These are phyloP conservation scores for Helleia helle DNA, from an alignment of 2,888 invertebrate species.

Conservation along the genomic window DNA sequence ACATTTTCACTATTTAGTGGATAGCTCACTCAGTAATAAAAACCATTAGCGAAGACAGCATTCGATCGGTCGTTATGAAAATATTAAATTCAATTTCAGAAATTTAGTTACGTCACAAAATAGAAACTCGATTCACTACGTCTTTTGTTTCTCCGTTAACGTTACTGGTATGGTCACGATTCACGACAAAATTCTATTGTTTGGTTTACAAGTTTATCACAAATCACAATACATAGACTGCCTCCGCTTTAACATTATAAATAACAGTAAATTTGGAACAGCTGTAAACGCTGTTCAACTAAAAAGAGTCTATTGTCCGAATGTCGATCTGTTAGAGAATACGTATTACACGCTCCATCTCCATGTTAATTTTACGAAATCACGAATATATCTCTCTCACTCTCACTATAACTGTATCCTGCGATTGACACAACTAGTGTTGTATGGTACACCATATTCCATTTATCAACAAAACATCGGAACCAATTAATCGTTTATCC, in stretches of 20 bases:
- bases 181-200: not conserved
- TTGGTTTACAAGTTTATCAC: not conserved
- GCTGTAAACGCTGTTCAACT: slow-evolving; percentile 26
- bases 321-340: slow-evolving; percentile 17
- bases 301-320: slow-evolving; percentile 3
- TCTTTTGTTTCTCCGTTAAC: slow-evolving; percentile 25
- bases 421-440: slow-evolving; percentile 1
- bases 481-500: no score
- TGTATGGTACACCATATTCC: not conserved
- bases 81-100: slow-evolving; percentile 12
- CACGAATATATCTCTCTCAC: slow-evolving; percentile 23
- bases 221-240: not conserved
- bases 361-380: slow-evolving; percentile 24
- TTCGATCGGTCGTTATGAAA: not conserved
- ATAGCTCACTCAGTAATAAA: slow-evolving; percentile 28
- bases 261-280: slow-evolving; percentile 32
- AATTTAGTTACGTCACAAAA: slow-evolving; percentile 64
- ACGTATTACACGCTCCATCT: slow-evolving; percentile 20
- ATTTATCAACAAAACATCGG: no score
- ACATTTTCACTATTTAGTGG: slow-evolving; percentile 49
- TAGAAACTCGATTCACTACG: slow-evolving; percentile 27
- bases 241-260: not conserved
- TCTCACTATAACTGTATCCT: slow-evolving; percentile 11
- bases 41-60: slow-evolving; percentile 35
- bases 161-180: slow-evolving; percentile 6